Evolutionary conservation across 2,113 vertebrate genomes (phyloP), one percentile per base, ranked within the genome.

Genomic region (Polypterus senegalus): DNA sequence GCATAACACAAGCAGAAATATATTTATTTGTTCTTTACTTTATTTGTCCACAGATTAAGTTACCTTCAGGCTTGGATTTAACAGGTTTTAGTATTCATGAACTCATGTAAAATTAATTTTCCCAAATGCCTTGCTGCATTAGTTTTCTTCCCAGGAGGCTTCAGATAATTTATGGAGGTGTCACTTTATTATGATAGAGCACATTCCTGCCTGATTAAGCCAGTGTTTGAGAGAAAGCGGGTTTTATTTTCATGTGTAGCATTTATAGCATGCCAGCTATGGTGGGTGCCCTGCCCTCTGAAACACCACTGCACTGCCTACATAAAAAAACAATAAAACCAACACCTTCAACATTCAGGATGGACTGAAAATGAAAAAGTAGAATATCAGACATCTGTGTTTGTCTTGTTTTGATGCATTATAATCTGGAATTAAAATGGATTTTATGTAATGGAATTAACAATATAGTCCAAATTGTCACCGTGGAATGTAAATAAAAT

Each of bases 41-140:
- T 53, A 62, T 46, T 62, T 47, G 44, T 49, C 61, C 61, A 47
- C 9, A 54, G 44, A 63, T 63, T 47, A 63, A 44, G 11, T 49
- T 57, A 48, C 46, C 46, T 63, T 11, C 53, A 57, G 61, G 61
- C 54, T 48, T 57, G 54, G 55, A 27, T 63, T 57, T 55, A 6
- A 4, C 54, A 55, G 5, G 10, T 10, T 57, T 49, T 9, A 57
- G 61, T 63, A 56, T 57, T 49, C 48, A 48, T 63, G 55, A 62
- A 54, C 61, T 62, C 4, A 44, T 58, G 64, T 48, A 54, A 48
- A 57, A 61, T 61, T 54, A 65, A 57, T 61, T 48, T 56, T 55
- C 58, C 48, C 45, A 61, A 60, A 65, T 44, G 44, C 59, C 10
- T 11, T 57, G 27, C 64, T 61, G 64, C 48, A 53, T 57, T 51